A percentile compares a stretch with the other conserved stretches of the same genome.
Evolutionary conservation across 1,140 invertebrate species (phyloP).

Genomic region (Aplysia californica): DNA sequence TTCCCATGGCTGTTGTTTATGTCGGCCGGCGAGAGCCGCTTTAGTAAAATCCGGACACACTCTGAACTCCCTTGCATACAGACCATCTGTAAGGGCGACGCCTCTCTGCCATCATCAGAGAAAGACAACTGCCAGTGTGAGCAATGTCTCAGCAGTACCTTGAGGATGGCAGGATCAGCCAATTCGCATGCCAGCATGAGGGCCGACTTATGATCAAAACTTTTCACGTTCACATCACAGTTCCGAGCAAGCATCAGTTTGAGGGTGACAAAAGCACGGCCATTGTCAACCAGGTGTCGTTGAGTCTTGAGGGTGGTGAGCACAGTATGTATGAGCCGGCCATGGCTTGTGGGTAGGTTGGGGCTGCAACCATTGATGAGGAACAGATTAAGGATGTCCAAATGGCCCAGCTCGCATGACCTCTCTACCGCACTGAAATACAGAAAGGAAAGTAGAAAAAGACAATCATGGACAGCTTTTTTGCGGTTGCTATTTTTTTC

Average conservation of each 20-base stretch:
- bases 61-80: conserved; percentile 45
- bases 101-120: conserved; percentile 30
- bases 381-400: conserved; percentile 43
- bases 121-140: conserved; percentile 28
- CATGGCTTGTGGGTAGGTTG: conserved; percentile 49
- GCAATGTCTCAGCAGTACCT: conserved; percentile 33
- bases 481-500: no score
- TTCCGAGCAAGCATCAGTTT: conserved; percentile 33
- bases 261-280: conserved; percentile 33
- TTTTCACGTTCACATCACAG: conserved; percentile 47
- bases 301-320: conserved; percentile 37
- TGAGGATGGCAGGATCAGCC: conserved; percentile 41
- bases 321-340: conserved; percentile 46
- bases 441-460: not conserved
- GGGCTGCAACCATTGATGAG: conserved; percentile 51
- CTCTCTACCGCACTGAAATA: conserved; percentile 35
- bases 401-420: conserved; percentile 43
- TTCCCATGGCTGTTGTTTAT: not conserved
- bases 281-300: conserved; percentile 32
- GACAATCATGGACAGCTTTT: no score
- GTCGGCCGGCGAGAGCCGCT: not conserved
- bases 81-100: conserved; percentile 49
- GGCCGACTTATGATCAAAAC: conserved; percentile 38
- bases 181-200: conserved; percentile 43
- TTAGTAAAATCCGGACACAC: conserved; percentile 42